Base-by-base conservation (phyloP, 2,113 vertebrate species). In the Pleuronectes platessa region DNA sequence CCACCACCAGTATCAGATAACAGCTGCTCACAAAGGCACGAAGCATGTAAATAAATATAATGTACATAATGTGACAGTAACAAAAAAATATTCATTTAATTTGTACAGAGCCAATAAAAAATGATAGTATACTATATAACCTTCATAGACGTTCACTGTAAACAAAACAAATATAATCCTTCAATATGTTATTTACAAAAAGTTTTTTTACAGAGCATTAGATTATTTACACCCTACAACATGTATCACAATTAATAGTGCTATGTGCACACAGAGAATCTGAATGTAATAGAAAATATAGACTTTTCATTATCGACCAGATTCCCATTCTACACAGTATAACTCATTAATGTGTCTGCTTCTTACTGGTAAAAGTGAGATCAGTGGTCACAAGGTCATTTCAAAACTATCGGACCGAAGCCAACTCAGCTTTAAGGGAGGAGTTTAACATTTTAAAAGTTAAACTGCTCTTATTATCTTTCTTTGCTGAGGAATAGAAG, bases 21-120 rank as follows among this genome's bases (percentile, higher is more conserved):
- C 56, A 61, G 40, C 51, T 78, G n/a, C 76, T 73, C 60, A 85
- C 31, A 80, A 90, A 90, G 88, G 86, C 78, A 91, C 73, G 83
- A 81, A 72, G 63, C 54, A 82, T 80, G 63, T 70, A 71, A 87
- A 91, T 89, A 92, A 91, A 93, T 92, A 92, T 83, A 66, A 85
- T 86, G 27, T 82, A 82, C 61, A 84, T 59, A 53, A 18, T 72
- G 18, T 51, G 49, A 84, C 24, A 83, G 69, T 85, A 90, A 60
- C 53, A 89, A 93, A 89, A 91, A 86, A 87, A 71, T 55, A 73
- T 76, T 65, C 60, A 74, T 69, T 81, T 71, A 49, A 74, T 86
- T 79, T 82, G 54, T 87, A 86, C 74, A 87, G 68, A 82, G 51
- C 56, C 64, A 78, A 84, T 81, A 82, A 37, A 91, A 90, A 91